Percentiles rank a stretch among this genome's conserved stretches.
phyloP scores from a whole-genome alignment of 2,113 vertebrate species.

The Dipodomys ordii region DNA sequence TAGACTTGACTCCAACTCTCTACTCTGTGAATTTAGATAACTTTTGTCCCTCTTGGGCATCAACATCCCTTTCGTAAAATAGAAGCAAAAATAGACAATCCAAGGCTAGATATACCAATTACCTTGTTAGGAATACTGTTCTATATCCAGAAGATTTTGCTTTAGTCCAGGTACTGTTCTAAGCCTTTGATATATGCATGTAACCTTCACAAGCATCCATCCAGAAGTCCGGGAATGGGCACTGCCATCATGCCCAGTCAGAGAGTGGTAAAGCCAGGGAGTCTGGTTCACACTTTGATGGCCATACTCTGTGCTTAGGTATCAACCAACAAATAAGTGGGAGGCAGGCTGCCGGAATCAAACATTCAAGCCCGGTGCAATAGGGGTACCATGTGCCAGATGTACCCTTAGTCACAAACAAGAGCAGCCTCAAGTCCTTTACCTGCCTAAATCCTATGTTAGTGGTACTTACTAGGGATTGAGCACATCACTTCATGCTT shows the following conservation, averaged over 20 bases:
- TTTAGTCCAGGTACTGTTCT: neutral
- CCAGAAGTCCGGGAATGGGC: neutral
- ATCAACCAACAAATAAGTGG: neutral
- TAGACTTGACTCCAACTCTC: neutral
- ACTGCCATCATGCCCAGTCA: neutral
- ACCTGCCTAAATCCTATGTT: neutral
- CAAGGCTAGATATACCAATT: neutral
- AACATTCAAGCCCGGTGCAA: neutral
- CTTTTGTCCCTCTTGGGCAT: neutral
- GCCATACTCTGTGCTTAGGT: neutral
- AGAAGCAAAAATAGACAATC: constrained; percentile 19
- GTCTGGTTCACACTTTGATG: neutral
- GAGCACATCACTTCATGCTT: too few species aligned
- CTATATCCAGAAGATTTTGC: neutral
- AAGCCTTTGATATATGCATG: neutral
- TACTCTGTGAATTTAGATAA: neutral
- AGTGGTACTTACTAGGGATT: too few species aligned
- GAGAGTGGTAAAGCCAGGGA: neutral
- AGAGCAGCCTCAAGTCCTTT: neutral
- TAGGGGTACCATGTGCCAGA: neutral
- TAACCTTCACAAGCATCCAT: neutral
- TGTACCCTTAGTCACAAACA: neutral
- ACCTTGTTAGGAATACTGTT: neutral
- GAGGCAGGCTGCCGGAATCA: neutral
- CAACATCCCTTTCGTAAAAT: neutral